phyloP scores from a whole-genome alignment of 53 echinoderm and acorn worm genomes.

The Astropecten irregularis region DNA sequence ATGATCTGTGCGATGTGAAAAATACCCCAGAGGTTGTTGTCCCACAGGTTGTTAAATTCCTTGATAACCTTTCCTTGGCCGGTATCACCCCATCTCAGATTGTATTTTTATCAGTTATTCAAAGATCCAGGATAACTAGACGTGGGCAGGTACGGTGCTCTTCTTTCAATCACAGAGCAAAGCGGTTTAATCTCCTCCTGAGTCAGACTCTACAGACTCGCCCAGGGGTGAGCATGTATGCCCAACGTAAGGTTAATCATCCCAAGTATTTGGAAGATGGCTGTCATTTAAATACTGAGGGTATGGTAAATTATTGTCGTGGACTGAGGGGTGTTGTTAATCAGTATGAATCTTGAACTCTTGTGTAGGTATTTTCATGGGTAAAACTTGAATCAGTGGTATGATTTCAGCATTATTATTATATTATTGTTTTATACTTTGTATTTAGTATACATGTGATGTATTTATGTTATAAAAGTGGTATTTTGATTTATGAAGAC shows the following conservation, averaged over 20 bases:
- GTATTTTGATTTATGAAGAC: too few species aligned
- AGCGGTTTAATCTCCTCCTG: neutral
- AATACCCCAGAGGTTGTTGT: neutral
- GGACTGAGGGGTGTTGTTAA: neutral
- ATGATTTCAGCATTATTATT: too few species aligned
- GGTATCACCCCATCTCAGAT: neutral
- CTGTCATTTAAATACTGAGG: neutral
- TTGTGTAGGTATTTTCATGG: too few species aligned
- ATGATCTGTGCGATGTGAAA: neutral
- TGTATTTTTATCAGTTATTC: constrained; percentile 1
- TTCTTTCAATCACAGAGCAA: neutral
- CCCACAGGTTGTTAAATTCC: neutral
- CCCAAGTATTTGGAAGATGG: neutral
- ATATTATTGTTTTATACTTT: too few species aligned
- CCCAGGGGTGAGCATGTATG: neutral
- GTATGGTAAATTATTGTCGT: neutral
- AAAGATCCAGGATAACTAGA: neutral
- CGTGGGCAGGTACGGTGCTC: neutral
- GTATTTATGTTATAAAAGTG: too few species aligned
- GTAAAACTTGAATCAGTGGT: too few species aligned
- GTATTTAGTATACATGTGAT: too few species aligned
- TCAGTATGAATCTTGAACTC: too few species aligned
- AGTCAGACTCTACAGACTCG: neutral
- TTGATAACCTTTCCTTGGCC: neutral
- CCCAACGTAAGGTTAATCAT: neutral